Percentiles rank a stretch among this genome's conserved stretches.
These are phyloP conservation scores for Marmota flaviventris DNA, from an alignment of 2,113 vertebrate species.

Conservation along the genomic window DNA sequence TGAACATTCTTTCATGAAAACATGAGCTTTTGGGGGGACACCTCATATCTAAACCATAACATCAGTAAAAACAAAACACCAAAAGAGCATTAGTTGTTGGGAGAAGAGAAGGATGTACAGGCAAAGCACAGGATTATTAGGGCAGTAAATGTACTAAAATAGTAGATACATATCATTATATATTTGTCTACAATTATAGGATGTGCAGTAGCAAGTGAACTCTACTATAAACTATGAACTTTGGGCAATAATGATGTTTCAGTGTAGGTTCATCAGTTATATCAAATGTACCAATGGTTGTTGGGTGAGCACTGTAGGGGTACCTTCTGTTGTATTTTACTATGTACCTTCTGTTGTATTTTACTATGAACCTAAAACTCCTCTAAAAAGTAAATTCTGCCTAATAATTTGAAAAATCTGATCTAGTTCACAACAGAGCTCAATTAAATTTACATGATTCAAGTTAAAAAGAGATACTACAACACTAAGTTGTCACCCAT, in stretches of 20 bases:
- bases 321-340: neutral
- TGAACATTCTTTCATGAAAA: too few species aligned
- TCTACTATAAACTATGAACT: neutral
- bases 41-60: too few species aligned
- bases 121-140: neutral
- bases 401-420: neutral
- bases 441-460: constrained; percentile 39
- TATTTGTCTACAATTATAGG: neutral
- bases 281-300: neutral
- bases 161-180: neutral
- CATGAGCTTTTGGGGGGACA: too few species aligned
- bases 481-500: neutral
- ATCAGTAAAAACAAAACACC: neutral
- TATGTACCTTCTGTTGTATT: neutral
- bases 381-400: neutral
- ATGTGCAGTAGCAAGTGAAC: neutral
- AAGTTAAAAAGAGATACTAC: constrained; percentile 29
- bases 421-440: constrained; percentile 7
- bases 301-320: too few species aligned
- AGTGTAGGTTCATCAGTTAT: neutral
- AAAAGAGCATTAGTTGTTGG: neutral
- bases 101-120: neutral
- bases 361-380: neutral
- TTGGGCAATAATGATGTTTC: neutral
- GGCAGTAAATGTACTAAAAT: neutral